Base-by-base conservation (phyloP, 1,140 invertebrate genomes). In the Drosophila kanapiae region DNA sequence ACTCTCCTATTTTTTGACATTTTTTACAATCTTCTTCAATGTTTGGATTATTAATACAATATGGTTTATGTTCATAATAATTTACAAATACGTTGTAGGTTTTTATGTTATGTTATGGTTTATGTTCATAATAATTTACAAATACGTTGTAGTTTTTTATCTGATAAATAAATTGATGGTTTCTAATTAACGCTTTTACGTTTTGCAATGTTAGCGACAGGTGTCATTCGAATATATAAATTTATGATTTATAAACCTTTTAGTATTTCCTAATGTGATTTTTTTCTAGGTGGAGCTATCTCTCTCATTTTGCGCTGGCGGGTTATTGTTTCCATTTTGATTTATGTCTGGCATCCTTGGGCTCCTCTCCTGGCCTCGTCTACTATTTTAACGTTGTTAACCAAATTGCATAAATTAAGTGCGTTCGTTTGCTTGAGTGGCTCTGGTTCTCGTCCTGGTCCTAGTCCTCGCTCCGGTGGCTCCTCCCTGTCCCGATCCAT, bases 371-470 rank as follows among this genome's bases (percentile, higher is more conserved):
- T 77, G 75, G 75, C 67, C 67, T 60, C 45, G 78, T 81, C 85
- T 90, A 85, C 85, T 90, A 90, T 90, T 90, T 90, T 90, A 90
- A 90, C 85, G 85, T 90, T 90, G 85, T 90, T 90, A 90, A 90
- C 85, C 81, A 90, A 90, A 90, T 90, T 90, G 85, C 85, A 90
- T 90, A 90, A 90, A 90, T 90, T 90, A 90, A 90, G 85, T 90
- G 85, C 81, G 85, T 90, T 90, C 85, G 85, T 79, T 81, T 90
- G 81, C 85, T 90, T 80, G 85, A 88, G 85, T 88, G 75, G 76
- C 58, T 78, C 45, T 16, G 29, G 53, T 27, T 31, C 62, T 49
- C 40, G 67, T 58, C 29, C 45, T 16, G 29, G 53, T 27, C 40
- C 62, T 49, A 48, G 67, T 58, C 29, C 64, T 57, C n/a, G 68